Evolutionary conservation across 2,113 vertebrate genomes (phyloP).

Genomic region (Phoenicopterus ruber): DNA sequence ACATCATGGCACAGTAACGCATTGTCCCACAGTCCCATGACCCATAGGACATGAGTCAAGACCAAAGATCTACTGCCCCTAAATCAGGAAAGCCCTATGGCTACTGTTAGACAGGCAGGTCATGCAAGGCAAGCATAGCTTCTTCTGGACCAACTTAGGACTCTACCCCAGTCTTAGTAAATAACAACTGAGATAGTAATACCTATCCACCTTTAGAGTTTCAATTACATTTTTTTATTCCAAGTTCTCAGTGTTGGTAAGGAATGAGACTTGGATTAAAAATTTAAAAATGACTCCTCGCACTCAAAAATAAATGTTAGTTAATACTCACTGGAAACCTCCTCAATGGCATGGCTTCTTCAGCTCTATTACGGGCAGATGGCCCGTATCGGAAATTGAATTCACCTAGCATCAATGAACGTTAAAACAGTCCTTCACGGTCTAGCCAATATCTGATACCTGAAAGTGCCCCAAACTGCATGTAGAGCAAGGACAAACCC

Average conservation of each 20-base stretch:
- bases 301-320: neutral
- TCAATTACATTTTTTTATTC: neutral
- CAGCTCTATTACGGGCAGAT: neutral
- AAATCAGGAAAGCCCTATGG: neutral
- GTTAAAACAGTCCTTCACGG: neutral
- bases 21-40: neutral
- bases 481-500: neutral
- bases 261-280: neutral
- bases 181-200: neutral
- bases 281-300: fast-evolving
- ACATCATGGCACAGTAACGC: neutral
- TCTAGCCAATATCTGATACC: neutral
- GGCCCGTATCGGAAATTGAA: neutral
- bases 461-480: neutral
- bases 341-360: neutral
- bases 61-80: neutral
- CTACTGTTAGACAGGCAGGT: neutral
- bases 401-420: neutral
- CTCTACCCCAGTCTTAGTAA: neutral
- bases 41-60: neutral
- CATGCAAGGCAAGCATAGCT: neutral
- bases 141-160: neutral
- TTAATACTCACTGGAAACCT: neutral
- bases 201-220: neutral
- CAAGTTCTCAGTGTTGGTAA: neutral